Conservation (phyloP, 2,888 invertebrate genomes). For the Noctua fimbriata region DNA sequence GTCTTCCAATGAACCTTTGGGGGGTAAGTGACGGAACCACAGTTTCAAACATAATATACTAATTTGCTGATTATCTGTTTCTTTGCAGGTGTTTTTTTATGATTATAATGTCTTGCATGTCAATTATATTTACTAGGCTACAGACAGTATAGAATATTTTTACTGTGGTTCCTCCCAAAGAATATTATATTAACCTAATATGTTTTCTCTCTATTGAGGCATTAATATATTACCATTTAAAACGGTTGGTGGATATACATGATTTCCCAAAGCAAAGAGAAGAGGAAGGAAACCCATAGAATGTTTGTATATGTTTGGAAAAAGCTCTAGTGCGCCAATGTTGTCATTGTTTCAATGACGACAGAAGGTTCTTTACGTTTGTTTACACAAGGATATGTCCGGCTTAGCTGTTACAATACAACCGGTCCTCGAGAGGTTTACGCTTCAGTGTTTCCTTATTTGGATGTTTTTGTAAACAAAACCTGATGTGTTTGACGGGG, state of each 20-base stretch:
- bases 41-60: too few species aligned
- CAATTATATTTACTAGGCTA: background rate
- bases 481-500: background rate
- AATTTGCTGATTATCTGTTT: background rate
- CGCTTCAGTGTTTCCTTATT: background rate
- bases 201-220: background rate
- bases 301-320: background rate
- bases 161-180: background rate
- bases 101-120: background rate
- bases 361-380: slow-evolving; percentile 9
- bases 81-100: background rate
- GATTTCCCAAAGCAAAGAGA: background rate
- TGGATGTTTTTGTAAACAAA: background rate
- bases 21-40: too few species aligned
- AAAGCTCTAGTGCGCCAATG: background rate
- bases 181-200: background rate
- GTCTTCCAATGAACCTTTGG: too few species aligned
- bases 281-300: background rate
- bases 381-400: slow-evolving; percentile 3
- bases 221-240: too few species aligned
- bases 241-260: background rate
- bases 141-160: background rate
- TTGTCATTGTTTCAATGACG: background rate
- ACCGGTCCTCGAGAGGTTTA: background rate
- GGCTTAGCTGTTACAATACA: background rate